Conservation (phyloP, 2,888 invertebrate genomes). For the Balanococcus diminutus region DNA sequence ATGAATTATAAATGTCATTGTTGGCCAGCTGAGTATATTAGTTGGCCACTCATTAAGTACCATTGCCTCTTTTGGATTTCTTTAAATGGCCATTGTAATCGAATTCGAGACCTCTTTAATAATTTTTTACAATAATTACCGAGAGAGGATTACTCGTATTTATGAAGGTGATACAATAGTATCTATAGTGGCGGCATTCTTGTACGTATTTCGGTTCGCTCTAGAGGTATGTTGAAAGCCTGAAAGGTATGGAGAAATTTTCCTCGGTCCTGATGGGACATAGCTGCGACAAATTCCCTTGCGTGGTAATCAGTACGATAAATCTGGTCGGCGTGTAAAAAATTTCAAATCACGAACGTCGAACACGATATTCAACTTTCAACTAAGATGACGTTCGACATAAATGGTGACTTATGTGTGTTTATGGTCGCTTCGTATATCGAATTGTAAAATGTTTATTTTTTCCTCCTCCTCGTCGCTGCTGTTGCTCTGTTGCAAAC, state of each 20-base stretch:
- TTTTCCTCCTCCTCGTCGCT: background rate
- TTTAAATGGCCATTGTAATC: background rate
- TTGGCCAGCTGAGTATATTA: background rate
- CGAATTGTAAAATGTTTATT: background rate
- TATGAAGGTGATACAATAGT: background rate
- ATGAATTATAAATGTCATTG: background rate
- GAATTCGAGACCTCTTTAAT: background rate
- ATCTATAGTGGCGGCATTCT: background rate
- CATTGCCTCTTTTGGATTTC: background rate
- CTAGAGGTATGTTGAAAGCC: background rate
- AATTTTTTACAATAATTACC: background rate
- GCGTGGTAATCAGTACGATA: background rate
- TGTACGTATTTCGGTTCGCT: background rate
- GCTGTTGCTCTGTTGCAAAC: background rate
- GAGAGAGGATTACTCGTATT: background rate
- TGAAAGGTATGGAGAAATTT: background rate
- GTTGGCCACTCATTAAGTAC: background rate
- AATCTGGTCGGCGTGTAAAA: background rate
- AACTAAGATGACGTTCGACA: background rate
- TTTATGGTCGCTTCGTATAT: background rate
- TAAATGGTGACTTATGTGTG: constrained; percentile 1
- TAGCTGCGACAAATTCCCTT: background rate
- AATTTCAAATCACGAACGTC: constrained; percentile 19
- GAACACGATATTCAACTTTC: constrained; percentile 15
- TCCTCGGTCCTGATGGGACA: background rate